phyloP scores from a whole-genome alignment of 2,888 invertebrate genomes.

The Agonopterix heracliana region DNA sequence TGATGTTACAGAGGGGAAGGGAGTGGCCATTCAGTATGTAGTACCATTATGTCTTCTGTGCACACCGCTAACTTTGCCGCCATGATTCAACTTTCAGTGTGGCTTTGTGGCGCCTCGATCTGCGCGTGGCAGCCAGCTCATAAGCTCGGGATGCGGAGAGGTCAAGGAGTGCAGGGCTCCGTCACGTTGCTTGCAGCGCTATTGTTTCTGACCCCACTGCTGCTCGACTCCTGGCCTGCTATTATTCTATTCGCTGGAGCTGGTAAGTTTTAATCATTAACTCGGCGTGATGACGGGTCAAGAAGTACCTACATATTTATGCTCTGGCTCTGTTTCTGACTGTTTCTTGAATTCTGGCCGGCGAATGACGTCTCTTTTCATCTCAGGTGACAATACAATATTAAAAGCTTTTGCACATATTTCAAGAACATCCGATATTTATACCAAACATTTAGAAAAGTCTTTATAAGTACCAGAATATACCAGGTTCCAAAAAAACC shows the following conservation, averaged over 20 bases:
- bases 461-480: no score
- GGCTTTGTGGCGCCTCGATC: constrained; percentile 64
- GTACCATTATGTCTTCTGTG: no score
- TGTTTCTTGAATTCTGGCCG: no score
- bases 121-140: constrained; percentile 75
- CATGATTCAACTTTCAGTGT: constrained; percentile 51
- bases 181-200: constrained; percentile 66
- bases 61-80: not conserved
- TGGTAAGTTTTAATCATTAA: constrained; percentile 45
- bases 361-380: no score
- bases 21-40: no score
- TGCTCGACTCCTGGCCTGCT: constrained; percentile 78
- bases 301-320: not conserved
- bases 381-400: no score
- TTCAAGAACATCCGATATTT: no score
- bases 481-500: no score
- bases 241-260: constrained; percentile 77
- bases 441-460: no score
- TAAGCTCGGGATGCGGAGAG: constrained; percentile 47
- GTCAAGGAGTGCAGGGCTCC: constrained; percentile 50
- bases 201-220: constrained; percentile 72
- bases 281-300: not conserved
- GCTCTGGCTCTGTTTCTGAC: no score
- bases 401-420: no score
- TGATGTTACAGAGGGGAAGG: no score